Evolutionary conservation across 1,140 invertebrate genomes (phyloP), one percentile per base, ranked within the genome.

Genomic region (Drosophila mayri): DNA sequence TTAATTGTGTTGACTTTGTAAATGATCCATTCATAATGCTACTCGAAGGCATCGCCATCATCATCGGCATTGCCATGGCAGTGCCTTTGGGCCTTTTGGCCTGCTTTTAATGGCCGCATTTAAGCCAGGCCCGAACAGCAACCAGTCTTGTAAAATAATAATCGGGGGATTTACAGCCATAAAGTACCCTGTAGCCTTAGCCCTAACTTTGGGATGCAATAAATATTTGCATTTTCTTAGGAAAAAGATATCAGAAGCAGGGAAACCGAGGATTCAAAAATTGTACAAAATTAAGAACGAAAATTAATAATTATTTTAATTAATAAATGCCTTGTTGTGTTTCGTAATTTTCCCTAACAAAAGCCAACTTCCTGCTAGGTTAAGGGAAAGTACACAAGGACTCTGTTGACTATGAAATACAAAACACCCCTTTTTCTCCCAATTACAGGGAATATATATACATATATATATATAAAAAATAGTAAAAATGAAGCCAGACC

Each of bases 1-100:
- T 86, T 86, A 86, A 86, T 86, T 86, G 82, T 86, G 82, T 86
- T 86, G 82, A 86, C 82, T 86, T 81, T 86, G 82, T 81, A 86
- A 86, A 86, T 86, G 78, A 86, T 86, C 82, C 82, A 86, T 86
- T 81, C 75, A 86, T 79, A 81, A 86, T 81, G 74, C 78, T 76
- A 50, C 74, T 85, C 70, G 77, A 85, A 81, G 77, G 78, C 77
- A 84, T 72, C 49, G 25, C 14, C 47, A 50, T 46, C 20, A 22
- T 44, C 44, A 46, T 46, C 3, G 40, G 3, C 59, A 62, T 49
- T 11, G n/a, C 28, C 59, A 22, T 61, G 49, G 18, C 47, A 30
- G 11, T 22, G 54, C 20, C 40, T 54, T n/a, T 43, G 64, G 41
- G 41, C 32, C 28, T 55, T 50, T 25, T 37, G 20, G 63, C 55